Evolutionary conservation across 2,888 invertebrate genomes (phyloP), one percentile per base, ranked within the genome.

Genomic region (Eristalis tenax): DNA sequence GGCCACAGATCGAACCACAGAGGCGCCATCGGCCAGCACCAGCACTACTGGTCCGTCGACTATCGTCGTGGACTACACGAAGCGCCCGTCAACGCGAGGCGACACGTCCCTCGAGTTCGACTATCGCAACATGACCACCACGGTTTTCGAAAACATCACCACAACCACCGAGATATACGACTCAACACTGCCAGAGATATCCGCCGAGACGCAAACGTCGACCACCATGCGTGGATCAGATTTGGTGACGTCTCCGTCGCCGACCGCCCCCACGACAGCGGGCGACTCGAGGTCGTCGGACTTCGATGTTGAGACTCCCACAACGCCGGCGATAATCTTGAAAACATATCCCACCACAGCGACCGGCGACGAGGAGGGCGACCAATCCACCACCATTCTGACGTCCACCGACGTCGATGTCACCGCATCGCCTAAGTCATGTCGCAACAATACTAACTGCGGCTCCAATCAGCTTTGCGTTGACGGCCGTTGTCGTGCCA

Each of bases 361-460:
- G 4, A 40, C 78, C 15, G 50, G 50, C 50, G 50, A 50, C 18
- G 50, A 50, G 50, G 83, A 76, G 8, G 83, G 68, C 22, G 64
- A 64, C 13, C 15, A 26, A 11, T 85, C 89, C 81, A 92, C 91
- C 89, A 91, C 90, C 70, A 81, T 90, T 64, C 76, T 81, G 61
- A 90, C 90, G 79, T 89, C 90, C 66, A 91, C 90, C 81, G 89
- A 89, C 88, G 78, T 65, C 35, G 74, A 50, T 71, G 83, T 80
- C 59, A 90, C 90, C 89, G 90, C 89, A 90, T 92, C 93, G 91
- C 92, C 90, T 90, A 92, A 91, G 90, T 90, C 92, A 90, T 96
- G 96, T 93, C 93, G 93, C 90, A 92, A 93, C 90, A 94, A 95
- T 92, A 93, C 93, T 90, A 95, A 96, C 91, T 96, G 96, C 92